These are phyloP conservation scores for Stercorarius parasiticus DNA, from an alignment of 2,113 vertebrate species.

Conservation along the genomic window DNA sequence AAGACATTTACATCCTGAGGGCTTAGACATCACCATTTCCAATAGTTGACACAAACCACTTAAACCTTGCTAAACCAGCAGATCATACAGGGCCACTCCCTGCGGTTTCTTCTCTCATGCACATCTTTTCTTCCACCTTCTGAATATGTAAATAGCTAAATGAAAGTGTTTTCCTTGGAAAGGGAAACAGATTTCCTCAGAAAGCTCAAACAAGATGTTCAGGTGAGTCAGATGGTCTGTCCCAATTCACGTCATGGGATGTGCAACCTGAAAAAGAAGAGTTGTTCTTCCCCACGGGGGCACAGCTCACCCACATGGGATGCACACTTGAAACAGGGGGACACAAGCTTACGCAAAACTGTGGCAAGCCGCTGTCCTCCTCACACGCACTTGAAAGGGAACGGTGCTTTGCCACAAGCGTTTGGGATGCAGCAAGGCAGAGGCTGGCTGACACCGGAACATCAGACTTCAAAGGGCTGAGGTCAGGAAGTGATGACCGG, in stretches of 20 bases:
- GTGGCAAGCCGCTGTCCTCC: neutral
- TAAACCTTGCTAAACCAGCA: neutral
- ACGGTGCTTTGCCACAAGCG: rapidly evolving
- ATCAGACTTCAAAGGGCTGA: neutral
- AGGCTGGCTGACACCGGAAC: neutral
- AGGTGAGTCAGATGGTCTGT: neutral
- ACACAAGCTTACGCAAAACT: neutral
- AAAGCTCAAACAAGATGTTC: neutral
- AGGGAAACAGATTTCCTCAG: neutral
- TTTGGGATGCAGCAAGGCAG: neutral
- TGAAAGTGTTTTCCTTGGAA: neutral
- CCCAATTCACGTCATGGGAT: rapidly evolving
- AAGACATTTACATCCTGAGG: neutral
- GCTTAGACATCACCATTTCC: neutral
- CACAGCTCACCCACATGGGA: neutral
- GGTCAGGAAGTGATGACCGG: neutral
- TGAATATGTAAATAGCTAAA: neutral
- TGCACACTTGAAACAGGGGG: neutral
- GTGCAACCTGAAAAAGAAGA: neutral
- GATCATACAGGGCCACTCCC: neutral
- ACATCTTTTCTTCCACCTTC: neutral
- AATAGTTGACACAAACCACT: neutral
- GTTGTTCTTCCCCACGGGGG: rapidly evolving
- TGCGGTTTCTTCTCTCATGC: neutral
- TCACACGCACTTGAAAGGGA: neutral